Conservation (phyloP, 2,888 invertebrate species). For the Neoaliturus tenellus region DNA sequence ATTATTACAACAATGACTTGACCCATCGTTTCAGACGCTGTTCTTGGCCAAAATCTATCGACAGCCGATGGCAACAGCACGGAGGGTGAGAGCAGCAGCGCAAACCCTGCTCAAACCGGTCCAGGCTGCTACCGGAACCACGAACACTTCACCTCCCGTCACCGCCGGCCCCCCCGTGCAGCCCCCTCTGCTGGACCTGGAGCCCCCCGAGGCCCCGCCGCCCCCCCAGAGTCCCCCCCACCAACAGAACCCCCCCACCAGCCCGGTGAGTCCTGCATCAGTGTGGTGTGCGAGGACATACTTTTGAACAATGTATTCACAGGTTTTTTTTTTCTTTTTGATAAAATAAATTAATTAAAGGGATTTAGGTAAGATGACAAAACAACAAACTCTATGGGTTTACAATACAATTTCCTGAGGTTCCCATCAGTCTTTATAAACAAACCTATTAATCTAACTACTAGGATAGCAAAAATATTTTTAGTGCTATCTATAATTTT, state of each 20-base stretch:
- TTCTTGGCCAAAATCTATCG: slow-evolving; percentile 88
- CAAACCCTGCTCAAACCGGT: slow-evolving; percentile 83
- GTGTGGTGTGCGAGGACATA: not conserved
- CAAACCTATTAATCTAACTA: too few species aligned
- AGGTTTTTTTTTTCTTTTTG: too few species aligned
- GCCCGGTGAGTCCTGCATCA: slow-evolving; percentile 58
- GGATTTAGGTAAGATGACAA: too few species aligned
- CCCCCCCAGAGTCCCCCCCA: slow-evolving; percentile 64
- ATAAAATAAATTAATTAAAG: too few species aligned
- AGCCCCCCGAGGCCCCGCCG: slow-evolving; percentile 61
- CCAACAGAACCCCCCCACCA: slow-evolving; percentile 62
- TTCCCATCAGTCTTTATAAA: too few species aligned
- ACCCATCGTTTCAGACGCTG: slow-evolving; percentile 69
- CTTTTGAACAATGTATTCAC: too few species aligned
- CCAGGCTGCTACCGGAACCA: slow-evolving; percentile 87
- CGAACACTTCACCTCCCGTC: slow-evolving; percentile 77
- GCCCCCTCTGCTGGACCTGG: slow-evolving; percentile 58
- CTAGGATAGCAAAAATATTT: too few species aligned
- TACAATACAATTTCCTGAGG: too few species aligned
- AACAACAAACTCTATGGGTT: too few species aligned
- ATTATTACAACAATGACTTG: too few species aligned
- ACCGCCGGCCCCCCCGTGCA: slow-evolving; percentile 66
- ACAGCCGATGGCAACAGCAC: slow-evolving; percentile 85
- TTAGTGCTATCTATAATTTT: too few species aligned
- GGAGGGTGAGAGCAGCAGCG: slow-evolving; percentile 77